Percentiles rank a stretch among this genome's conserved stretches.
Conservation (phyloP, 2,888 invertebrate species). For the Nycteola revayana region DNA sequence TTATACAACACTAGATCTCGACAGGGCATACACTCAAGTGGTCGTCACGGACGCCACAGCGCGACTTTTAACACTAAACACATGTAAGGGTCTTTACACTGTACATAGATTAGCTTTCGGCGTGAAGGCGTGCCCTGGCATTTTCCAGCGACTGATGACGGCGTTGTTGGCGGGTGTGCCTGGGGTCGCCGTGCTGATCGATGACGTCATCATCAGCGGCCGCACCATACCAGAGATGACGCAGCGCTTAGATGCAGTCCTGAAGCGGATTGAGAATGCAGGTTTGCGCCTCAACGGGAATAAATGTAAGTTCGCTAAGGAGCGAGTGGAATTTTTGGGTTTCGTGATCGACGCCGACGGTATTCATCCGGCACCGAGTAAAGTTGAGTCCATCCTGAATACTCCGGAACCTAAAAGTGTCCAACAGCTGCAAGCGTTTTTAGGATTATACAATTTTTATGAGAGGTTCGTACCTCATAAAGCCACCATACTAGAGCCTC, state of each 20-base stretch:
- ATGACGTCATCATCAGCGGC: constrained; percentile 29
- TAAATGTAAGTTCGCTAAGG: too few relatives aligned
- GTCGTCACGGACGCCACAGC: constrained; percentile 17
- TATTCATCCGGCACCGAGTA: constrained; percentile 5
- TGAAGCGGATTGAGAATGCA: constrained; percentile 5
- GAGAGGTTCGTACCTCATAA: too few relatives aligned
- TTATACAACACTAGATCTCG: too few relatives aligned
- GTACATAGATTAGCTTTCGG: constrained; percentile 14
- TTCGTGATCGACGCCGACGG: constrained; percentile 8
- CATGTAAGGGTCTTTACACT: constrained; percentile 24
- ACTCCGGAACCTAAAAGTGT: too few relatives aligned
- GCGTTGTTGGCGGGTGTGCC: too few relatives aligned
- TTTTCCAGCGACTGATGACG: too few relatives aligned
- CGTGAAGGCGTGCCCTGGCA: too few relatives aligned
- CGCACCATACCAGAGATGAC: constrained; percentile 10
- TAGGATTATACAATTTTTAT: too few relatives aligned
- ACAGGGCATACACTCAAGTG: constrained; percentile 24
- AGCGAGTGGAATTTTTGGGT: constrained; percentile 5
- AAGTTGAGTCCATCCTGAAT: too few relatives aligned
- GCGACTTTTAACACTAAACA: constrained; percentile 28
- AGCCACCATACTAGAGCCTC: too few relatives aligned
- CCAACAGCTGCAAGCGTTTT: too few relatives aligned
- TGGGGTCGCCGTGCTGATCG: constrained; percentile 25
- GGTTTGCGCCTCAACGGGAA: constrained; percentile 6
- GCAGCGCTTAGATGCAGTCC: constrained; percentile 5